Evolutionary conservation across 2,888 invertebrate genomes (phyloP), one percentile per base, ranked within the genome.

Genomic region (Atethmia centrago): DNA sequence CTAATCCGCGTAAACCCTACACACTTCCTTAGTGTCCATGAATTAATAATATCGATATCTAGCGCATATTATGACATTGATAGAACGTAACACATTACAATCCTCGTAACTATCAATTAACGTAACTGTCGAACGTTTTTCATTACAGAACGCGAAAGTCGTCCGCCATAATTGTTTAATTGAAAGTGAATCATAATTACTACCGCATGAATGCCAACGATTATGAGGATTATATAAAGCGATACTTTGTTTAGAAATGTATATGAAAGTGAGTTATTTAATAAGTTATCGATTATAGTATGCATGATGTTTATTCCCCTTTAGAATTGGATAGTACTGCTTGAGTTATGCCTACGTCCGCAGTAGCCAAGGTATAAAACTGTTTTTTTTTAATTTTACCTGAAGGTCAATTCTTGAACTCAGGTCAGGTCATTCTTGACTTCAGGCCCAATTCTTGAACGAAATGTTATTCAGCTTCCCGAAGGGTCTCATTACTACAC

Each of bases 111-210:
- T 67, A 67, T 45, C 55, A 77, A 77, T 73, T 40, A 79, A 42
- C 65, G 51, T 72, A 62, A 66, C 49, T 0, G 10, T 9, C 55
- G 7, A 56, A 66, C 45, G 42, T 73, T 70, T 67, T 59, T 61
- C 21, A 78, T 40, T 31, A 25, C 72, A 66, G 31, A 83, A 31
- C 65, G 71, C 16, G 84, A 79, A 79, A 83, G 82, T 69, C 5
- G 61, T 55, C 69, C 55, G 83, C 68, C 58, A 71, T 74, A 49
- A 74, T 71, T 53, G 80, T 79, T 80, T 75, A 59, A 82, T 81
- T 83, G 82, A 82, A 82, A 82, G 84, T 82, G 82, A 79, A 75
- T 83, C 9, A 58, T 69, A 72, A 83, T 82, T 59, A 79, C 80
- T 83, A 31, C 80, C 81, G 82, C 83, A 68, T 79, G 58, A 66